Percentiles rank a stretch among this genome's conserved stretches.
Conservation (phyloP, 2,797 vertebrate genomes). For the Pseudochirops corinnae region DNA sequence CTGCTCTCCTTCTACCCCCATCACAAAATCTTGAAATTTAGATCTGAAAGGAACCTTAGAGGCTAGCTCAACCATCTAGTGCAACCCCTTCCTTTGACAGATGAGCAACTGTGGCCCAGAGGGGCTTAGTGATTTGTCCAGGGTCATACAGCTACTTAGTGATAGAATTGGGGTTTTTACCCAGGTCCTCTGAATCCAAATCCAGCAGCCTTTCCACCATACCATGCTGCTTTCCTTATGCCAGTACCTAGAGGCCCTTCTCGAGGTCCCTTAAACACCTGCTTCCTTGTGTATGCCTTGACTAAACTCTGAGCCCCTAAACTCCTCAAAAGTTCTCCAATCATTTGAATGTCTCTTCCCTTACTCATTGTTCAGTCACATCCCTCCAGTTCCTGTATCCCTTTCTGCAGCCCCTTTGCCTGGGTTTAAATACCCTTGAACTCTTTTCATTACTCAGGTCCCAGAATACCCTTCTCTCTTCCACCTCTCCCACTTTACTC, state of each 20-base stretch:
- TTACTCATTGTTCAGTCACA: neutral
- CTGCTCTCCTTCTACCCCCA: neutral
- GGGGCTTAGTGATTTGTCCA: neutral
- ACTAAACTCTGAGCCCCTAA: neutral
- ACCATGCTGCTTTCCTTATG: neutral
- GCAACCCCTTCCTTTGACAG: too few relatives aligned
- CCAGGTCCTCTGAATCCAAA: neutral
- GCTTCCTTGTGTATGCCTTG: neutral
- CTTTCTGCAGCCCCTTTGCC: neutral
- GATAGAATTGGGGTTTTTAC: neutral
- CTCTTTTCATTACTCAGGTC: neutral
- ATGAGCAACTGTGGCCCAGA: too few relatives aligned
- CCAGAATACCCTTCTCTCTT: neutral
- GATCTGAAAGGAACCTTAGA: neutral
- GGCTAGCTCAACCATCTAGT: neutral
- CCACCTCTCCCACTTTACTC: neutral
- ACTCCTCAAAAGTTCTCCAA: neutral
- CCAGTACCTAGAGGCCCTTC: neutral
- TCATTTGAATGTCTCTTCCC: neutral
- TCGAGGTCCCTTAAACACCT: neutral
- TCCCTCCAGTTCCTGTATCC: neutral
- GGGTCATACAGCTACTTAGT: neutral
- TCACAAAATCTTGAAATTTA: neutral
- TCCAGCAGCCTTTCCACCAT: neutral
- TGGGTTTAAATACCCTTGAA: neutral